Evolutionary conservation across 2,888 invertebrate genomes (phyloP).

Genomic region (Heterodera filipjevi): DNA sequence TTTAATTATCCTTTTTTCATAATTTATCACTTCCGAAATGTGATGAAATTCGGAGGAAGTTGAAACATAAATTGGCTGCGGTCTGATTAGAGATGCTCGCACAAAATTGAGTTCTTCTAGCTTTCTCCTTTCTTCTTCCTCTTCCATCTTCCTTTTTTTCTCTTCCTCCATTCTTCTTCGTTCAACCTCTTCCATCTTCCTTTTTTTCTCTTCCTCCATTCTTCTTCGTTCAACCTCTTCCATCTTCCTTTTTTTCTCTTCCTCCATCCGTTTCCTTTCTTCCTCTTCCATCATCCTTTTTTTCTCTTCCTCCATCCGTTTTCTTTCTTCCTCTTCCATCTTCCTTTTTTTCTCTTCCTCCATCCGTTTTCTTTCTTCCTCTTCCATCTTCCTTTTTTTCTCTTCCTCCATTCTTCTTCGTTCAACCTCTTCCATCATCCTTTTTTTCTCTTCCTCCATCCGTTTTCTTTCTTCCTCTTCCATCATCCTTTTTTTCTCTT

Average conservation of each 20-base stretch:
- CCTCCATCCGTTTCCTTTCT: not conserved
- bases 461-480: conserved; percentile 6
- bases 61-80: conserved; percentile 3
- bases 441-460: conserved; percentile 17
- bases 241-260: not conserved
- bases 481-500: not conserved
- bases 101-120: not conserved
- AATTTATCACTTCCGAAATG: not conserved
- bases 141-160: not conserved
- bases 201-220: conserved; percentile 8
- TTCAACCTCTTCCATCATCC: conserved; percentile 15
- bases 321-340: not conserved
- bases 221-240: conserved; percentile 24
- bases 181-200: conserved; percentile 19
- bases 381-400: not conserved
- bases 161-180: conserved; percentile 3
- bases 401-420: not conserved
- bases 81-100: not conserved
- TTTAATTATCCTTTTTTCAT: not conserved
- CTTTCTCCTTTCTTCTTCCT: conserved; percentile 12
- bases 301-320: not conserved
- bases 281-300: not conserved
- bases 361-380: too few species aligned
- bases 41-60: conserved; percentile 1
- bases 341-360: not conserved